Evolutionary conservation across 2,888 invertebrate genomes (phyloP).

Genomic region (Chaetoderma sp.): DNA sequence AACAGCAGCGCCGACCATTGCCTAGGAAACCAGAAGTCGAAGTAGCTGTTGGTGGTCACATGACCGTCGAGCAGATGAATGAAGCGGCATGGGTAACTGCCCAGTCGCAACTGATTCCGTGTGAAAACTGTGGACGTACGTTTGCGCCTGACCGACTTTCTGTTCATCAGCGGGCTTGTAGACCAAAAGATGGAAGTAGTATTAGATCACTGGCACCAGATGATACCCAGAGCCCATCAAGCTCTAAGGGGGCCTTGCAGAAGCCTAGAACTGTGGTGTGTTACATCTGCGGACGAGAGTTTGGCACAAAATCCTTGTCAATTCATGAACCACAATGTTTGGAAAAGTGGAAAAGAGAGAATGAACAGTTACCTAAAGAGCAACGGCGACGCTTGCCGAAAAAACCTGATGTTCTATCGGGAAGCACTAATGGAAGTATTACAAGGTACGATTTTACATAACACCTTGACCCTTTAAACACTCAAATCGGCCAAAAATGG

Average conservation of each 20-base stretch:
- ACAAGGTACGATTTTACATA: no score
- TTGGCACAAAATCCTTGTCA: conserved; percentile 75
- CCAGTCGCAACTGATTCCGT: conserved; percentile 71
- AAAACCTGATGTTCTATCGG: conserved; percentile 69
- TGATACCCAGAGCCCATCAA: background rate
- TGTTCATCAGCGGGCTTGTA: conserved; percentile 76
- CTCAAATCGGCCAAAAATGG: no score
- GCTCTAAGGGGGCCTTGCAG: background rate
- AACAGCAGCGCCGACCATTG: background rate
- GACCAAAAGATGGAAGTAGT: conserved; percentile 46
- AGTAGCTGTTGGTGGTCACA: conserved; percentile 37
- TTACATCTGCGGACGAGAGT: conserved; percentile 77
- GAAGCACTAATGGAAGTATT: conserved; percentile 23
- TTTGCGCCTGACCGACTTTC: conserved; percentile 78
- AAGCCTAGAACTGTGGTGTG: conserved; percentile 71
- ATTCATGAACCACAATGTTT: conserved; percentile 79
- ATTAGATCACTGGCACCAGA: background rate
- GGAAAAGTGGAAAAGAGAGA: conserved; percentile 75
- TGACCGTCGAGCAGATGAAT: conserved; percentile 48
- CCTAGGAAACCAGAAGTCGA: background rate
- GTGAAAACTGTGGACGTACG: conserved; percentile 77
- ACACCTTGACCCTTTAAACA: no score
- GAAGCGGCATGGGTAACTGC: conserved; percentile 75
- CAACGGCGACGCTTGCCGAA: conserved; percentile 73
- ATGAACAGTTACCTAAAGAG: conserved; percentile 73